Evolutionary conservation across 1,140 invertebrate species (phyloP), one percentile per base, ranked within the genome.

Genomic region (Daktulosphaira vitifoliae): DNA sequence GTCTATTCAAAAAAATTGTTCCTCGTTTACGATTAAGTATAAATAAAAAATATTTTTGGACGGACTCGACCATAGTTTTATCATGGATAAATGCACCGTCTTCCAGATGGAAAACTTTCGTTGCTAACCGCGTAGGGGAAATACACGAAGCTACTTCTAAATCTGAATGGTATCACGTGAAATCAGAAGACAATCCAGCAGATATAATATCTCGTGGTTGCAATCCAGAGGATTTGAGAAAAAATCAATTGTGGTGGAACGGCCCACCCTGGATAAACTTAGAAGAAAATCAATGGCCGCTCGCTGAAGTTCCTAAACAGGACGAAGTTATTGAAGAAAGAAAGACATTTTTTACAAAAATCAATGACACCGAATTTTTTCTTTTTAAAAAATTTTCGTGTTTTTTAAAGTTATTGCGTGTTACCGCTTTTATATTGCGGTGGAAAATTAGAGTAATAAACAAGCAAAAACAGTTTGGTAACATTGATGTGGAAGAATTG

Each of bases 101-200:
- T 13, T 53, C 49, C 22, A 13, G 38, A 5, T 42, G 50, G 42
- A 49, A 49, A 16, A 20, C 26, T 15, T 67, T 62, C 50, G 53
- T 49, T 2, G 25, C 66, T 7, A 54, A 67, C 38, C 16, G 66
- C 8, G 44, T 59, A 0, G 65, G 69, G 8, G 53, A 67, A 26
- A 74, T 77, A 22, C 73, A 75, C 59, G 52, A 68, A n/a, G 8
- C 42, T 5, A 59, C 69, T 8, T 46, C 67, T 18, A 20, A 20
- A 9, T n/a, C 16, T 9, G n/a, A 18, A 39, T 74, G 71, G 71
- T 22, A 42, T 0, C 69, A 72, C 42, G 67, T 73, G n/a, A 39
- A 39, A 13, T 39, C n/a, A n/a, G n/a, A n/a, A n/a, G n/a, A n/a
- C n/a, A n/a, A n/a, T n/a, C n/a, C n/a, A n/a, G n/a, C n/a, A n/a